Evolutionary conservation across 2,888 invertebrate genomes (phyloP).

Genomic region (Leucoptera coffeella): DNA sequence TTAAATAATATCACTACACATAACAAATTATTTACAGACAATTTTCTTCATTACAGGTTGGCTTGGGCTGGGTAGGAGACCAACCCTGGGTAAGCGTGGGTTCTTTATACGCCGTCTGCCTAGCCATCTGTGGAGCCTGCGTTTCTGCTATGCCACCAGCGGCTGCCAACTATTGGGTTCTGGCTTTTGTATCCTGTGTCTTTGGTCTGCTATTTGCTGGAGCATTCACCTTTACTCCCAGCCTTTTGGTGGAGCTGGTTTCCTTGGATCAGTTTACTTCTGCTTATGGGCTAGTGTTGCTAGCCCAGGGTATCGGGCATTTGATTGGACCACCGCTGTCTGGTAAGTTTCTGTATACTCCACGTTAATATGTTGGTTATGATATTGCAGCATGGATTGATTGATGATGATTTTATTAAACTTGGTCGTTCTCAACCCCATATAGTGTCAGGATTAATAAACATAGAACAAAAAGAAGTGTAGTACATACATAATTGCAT

Average conservation of each 20-base stretch:
- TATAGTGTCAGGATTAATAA: too few species aligned
- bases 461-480: too few species aligned
- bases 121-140: slow-evolving; percentile 60
- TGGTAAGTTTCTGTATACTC: slow-evolving; percentile 60
- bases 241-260: slow-evolving; percentile 81
- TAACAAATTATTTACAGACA: too few species aligned
- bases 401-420: too few species aligned
- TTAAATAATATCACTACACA: too few species aligned
- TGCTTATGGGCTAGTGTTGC: slow-evolving; percentile 82
- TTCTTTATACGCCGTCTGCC: slow-evolving; percentile 74
- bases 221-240: slow-evolving; percentile 85
- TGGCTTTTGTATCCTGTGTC: slow-evolving; percentile 49
- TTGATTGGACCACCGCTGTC: slow-evolving; percentile 88
- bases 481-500: too few species aligned
- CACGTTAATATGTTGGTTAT: too few species aligned
- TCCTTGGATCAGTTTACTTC: slow-evolving; percentile 87
- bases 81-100: slow-evolving; percentile 75
- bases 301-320: slow-evolving; percentile 91
- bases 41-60: slow-evolving; percentile 55
- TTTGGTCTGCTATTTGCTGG: slow-evolving; percentile 91
- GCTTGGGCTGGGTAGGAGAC: slow-evolving; percentile 86
- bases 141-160: slow-evolving; percentile 56
- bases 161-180: slow-evolving; percentile 35
- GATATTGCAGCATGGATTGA: too few species aligned
- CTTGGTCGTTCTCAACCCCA: too few species aligned